Conservation (phyloP, 2,888 invertebrate genomes). For the Drosophila niveifrons region DNA sequence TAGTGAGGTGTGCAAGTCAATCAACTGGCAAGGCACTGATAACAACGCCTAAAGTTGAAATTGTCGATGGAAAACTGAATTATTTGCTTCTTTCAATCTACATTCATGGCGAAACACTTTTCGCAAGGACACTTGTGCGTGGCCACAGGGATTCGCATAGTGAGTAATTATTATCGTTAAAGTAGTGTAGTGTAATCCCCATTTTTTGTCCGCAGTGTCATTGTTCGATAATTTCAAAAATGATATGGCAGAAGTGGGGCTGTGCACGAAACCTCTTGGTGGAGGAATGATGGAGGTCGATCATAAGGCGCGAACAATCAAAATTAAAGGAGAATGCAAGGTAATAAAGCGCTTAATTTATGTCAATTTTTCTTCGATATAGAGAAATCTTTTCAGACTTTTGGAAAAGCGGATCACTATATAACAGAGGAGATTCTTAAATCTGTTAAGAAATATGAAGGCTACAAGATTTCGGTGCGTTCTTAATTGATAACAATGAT, state of each 20-base stretch:
- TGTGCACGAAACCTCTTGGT: slow-evolving; percentile 54
- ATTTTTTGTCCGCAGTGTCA: slow-evolving; percentile 10
- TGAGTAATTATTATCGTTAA: slow-evolving; percentile 17
- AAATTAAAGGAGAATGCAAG: slow-evolving; percentile 42
- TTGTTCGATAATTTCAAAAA: slow-evolving; percentile 26
- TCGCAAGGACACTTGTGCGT: slow-evolving; percentile 51
- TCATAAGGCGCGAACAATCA: slow-evolving; percentile 5
- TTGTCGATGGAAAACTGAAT: slow-evolving; percentile 33
- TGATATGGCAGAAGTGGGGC: slow-evolving; percentile 25
- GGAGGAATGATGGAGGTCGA: slow-evolving; percentile 53
- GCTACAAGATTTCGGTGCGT: slow-evolving; percentile 37
- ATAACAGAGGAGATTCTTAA: slow-evolving; percentile 44
- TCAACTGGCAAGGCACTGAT: slow-evolving; percentile 5
- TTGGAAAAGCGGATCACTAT: slow-evolving; percentile 57
- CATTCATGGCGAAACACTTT: slow-evolving; percentile 47
- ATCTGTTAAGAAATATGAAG: slow-evolving; percentile 17
- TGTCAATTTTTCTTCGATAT: neutral
- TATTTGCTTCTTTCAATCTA: slow-evolving; percentile 54
- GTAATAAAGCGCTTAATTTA: slow-evolving; percentile 24
- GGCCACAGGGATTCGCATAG: slow-evolving; percentile 40
- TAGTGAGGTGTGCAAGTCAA: slow-evolving; percentile 12
- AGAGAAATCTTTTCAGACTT: slow-evolving; percentile 36
- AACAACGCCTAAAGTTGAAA: slow-evolving; percentile 13
- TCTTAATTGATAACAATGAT: slow-evolving; percentile 7
- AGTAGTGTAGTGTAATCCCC: neutral